Base-by-base conservation (phyloP, 2,888 invertebrate species). In the Dryomyza anilis region DNA sequence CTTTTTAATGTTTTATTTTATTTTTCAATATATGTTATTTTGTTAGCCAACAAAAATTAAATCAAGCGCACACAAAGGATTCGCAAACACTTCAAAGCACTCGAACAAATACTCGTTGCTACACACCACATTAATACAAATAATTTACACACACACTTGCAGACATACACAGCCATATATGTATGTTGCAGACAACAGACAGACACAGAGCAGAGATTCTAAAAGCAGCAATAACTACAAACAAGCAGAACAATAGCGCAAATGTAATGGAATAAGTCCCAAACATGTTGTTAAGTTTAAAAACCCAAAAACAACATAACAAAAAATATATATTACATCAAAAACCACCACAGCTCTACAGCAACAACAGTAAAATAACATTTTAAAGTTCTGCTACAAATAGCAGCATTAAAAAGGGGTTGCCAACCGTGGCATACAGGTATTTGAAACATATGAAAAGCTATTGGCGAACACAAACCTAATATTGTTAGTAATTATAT, bases 271-370 rank as follows among this genome's bases (percentile, higher is more conserved):
- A 76, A 77, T 75, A 77, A 78, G 73, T 77, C 78, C 78, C 78
- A 71, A 77, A 78, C 76, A 77, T 75, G 76, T 73, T 78, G 76
- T 78, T 77, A 74, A 77, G 77, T 78, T 78, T 76, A 75, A 77
- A 77, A 76, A 74, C 74, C 73, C 76, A 78, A 76, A n/a, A 39
- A 39, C 7, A 7, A 39, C 39, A n/a, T n/a, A 39, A 39, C 39
- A 39, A 39, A 2, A 39, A 39, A 6, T 39, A n/a, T n/a, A n/a
- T n/a, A n/a, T n/a, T n/a, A n/a, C n/a, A n/a, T n/a, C n/a, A n/a
- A n/a, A n/a, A 39, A 39, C 39, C 12, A n/a, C 39, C 12, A 39
- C 39, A 39, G n/a, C 6, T 33, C 33, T 8, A 33, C 33, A 33
- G 7, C 39, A 39, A 39, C 39, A 39, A 39, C 39, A 39, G n/a